phyloP scores from a whole-genome alignment of 2,797 vertebrate species.

The Muscicapa striata region DNA sequence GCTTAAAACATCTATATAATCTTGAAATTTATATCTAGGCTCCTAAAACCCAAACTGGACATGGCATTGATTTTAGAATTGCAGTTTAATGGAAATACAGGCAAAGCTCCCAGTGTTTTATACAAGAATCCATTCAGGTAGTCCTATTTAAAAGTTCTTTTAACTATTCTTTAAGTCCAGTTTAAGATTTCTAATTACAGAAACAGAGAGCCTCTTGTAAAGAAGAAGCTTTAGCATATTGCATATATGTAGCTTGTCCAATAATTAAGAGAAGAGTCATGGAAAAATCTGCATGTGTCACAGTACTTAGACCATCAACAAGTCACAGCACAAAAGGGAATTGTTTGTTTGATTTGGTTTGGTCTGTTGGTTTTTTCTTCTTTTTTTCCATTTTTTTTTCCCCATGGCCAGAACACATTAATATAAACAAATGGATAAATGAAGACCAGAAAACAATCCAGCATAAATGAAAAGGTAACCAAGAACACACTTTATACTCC shows the following conservation, averaged over 20 bases:
- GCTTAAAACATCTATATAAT: not conserved
- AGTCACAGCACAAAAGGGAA: not conserved
- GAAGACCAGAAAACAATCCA: not conserved
- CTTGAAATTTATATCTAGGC: not conserved
- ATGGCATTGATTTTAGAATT: not conserved
- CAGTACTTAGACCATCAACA: rapidly evolving
- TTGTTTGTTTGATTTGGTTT: not conserved
- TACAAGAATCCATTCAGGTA: rapidly evolving
- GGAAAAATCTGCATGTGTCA: not conserved
- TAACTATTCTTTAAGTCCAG: rapidly evolving
- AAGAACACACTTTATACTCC: not conserved
- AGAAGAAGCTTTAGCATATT: not conserved
- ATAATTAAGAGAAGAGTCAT: not conserved
- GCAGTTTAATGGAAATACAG: not conserved
- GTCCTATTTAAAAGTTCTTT: not conserved
- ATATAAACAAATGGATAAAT: not conserved
- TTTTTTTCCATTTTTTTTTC: too few relatives aligned
- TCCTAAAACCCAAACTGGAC: not conserved
- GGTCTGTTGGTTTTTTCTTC: too few relatives aligned
- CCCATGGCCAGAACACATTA: not conserved
- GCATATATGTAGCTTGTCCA: not conserved
- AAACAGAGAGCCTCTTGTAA: not conserved
- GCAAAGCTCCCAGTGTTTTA: not conserved
- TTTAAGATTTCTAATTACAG: not conserved
- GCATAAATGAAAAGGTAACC: not conserved